Conservation (phyloP, 2,113 vertebrate species). For the Ardeotis arabs region DNA sequence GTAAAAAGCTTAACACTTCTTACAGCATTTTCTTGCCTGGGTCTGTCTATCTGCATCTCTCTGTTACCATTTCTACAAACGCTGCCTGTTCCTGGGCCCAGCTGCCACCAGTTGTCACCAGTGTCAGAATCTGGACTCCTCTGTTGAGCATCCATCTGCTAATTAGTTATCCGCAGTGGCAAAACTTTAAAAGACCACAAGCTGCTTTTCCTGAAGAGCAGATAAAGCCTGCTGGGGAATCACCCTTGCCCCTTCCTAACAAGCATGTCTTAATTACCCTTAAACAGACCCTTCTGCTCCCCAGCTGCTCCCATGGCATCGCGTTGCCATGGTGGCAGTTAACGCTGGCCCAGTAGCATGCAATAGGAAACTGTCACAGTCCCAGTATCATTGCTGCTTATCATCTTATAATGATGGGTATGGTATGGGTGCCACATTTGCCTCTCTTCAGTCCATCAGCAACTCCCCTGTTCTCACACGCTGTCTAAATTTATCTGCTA, state of each 20-base stretch:
- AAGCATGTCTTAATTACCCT: background rate
- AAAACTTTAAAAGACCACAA: background rate
- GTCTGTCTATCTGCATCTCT: background rate
- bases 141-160: background rate
- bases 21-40: background rate
- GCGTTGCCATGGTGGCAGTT: conserved; percentile 11
- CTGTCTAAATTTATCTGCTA: conserved; percentile 26
- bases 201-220: background rate
- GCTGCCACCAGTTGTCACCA: background rate
- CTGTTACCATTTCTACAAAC: background rate
- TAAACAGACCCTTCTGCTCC: background rate
- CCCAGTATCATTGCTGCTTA: background rate
- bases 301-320: background rate
- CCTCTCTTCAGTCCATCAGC: background rate
- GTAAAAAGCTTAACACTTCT: background rate
- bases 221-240: background rate
- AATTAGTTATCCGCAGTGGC: background rate
- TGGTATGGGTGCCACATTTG: background rate
- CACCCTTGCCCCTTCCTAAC: background rate
- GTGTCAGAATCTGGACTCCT: background rate
- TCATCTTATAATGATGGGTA: background rate
- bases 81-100: background rate
- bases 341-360: background rate
- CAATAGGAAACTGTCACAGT: background rate
- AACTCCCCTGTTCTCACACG: background rate